Evolutionary conservation across 2,888 invertebrate genomes (phyloP).

Genomic region (Pasiphila rectangulata): DNA sequence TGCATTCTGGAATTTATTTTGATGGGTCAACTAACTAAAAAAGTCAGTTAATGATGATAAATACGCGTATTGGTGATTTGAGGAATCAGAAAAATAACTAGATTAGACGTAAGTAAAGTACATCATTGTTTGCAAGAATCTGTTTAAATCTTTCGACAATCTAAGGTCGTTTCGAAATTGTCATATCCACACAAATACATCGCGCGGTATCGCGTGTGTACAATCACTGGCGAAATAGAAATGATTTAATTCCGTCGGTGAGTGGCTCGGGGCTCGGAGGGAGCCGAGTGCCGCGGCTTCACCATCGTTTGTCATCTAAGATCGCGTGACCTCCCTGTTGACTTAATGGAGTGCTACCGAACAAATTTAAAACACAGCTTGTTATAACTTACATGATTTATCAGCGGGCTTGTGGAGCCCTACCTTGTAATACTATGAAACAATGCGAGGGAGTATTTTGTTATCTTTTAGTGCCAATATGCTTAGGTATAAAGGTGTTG

Average conservation of each 20-base stretch:
- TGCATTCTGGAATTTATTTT: too few species aligned
- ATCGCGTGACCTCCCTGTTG: slow-evolving; percentile 71
- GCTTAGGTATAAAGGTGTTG: too few species aligned
- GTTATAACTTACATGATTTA: slow-evolving; percentile 55
- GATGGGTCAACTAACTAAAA: too few species aligned
- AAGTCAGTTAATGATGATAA: too few species aligned
- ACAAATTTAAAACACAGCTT: slow-evolving; percentile 54
- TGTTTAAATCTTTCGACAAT: too few species aligned
- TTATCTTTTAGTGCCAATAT: background rate
- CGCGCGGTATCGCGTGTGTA: slow-evolving; percentile 60
- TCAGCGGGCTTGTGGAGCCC: slow-evolving; percentile 17
- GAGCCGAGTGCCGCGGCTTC: slow-evolving; percentile 34
- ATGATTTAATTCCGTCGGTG: slow-evolving; percentile 72
- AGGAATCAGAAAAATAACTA: too few species aligned
- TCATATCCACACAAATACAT: slow-evolving; percentile 49
- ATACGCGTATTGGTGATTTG: too few species aligned
- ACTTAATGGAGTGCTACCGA: slow-evolving; percentile 70
- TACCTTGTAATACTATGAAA: background rate
- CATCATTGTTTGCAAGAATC: too few species aligned
- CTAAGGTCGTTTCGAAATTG: too few species aligned
- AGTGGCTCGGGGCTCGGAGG: slow-evolving; percentile 57
- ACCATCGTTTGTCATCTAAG: slow-evolving; percentile 50
- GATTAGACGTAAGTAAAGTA: too few species aligned
- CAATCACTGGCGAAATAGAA: slow-evolving; percentile 67
- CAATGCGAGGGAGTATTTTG: background rate